phyloP scores from a whole-genome alignment of 2,888 invertebrate genomes.

The Heliconius charithonia region DNA sequence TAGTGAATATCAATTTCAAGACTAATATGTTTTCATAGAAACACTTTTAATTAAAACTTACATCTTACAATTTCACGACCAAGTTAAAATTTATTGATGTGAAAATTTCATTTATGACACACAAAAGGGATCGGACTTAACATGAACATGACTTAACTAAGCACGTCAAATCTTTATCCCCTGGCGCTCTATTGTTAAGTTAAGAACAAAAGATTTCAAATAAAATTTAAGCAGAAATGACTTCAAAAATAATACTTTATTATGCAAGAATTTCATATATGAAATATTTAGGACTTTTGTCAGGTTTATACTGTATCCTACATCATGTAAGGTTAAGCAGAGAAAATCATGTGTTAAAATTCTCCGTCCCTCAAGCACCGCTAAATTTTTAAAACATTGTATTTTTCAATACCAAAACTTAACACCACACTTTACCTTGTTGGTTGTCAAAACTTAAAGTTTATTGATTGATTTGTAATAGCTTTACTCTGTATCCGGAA shows the following conservation, averaged over 20 bases:
- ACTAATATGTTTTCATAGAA: background rate
- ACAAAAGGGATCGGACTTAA: slow-evolving; percentile 8
- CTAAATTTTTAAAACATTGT: background rate
- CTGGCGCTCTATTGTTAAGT: slow-evolving; percentile 23
- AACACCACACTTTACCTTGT: no score
- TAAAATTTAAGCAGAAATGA: background rate
- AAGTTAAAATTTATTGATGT: slow-evolving; percentile 4
- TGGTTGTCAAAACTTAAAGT: no score
- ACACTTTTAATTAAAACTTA: background rate
- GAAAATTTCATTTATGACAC: background rate
- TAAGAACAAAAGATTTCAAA: slow-evolving; percentile 23
- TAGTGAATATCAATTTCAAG: no score
- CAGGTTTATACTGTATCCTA: no score
- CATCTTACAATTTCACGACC: background rate
- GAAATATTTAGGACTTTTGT: background rate
- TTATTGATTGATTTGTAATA: no score
- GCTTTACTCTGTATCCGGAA: no score
- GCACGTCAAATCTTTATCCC: slow-evolving; percentile 24
- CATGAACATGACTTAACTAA: slow-evolving; percentile 27
- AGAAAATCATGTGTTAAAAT: background rate
- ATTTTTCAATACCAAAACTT: no score
- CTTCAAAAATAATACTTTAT: background rate
- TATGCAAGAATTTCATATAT: background rate
- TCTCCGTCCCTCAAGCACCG: background rate
- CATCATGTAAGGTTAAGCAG: background rate